phyloP scores from a whole-genome alignment of 2,797 vertebrate species.

The Sebastes hubbsi region DNA sequence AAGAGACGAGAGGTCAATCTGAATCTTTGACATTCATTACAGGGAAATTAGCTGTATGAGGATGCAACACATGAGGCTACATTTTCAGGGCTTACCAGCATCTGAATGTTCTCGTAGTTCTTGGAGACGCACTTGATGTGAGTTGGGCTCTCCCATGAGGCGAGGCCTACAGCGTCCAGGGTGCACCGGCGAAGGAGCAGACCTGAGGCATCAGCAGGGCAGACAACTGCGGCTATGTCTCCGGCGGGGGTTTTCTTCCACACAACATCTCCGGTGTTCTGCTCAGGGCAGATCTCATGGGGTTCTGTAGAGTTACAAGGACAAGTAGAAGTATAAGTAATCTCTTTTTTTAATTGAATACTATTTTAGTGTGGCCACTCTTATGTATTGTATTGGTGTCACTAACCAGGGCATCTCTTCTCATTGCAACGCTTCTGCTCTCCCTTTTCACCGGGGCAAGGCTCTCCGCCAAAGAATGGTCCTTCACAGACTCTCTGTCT shows the following conservation, averaged over 20 bases:
- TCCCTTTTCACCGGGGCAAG: conserved; percentile 89
- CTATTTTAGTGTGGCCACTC: not conserved
- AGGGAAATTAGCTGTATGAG: conserved; percentile 1
- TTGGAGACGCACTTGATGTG: conserved; percentile 95
- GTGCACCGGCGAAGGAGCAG: conserved; percentile 92
- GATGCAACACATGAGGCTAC: not conserved
- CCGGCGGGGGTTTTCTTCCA: conserved; percentile 95
- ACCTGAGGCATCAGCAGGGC: conserved; percentile 92
- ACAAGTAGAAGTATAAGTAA: not conserved
- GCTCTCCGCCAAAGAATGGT: conserved; percentile 90
- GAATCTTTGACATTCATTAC: conserved; percentile 5
- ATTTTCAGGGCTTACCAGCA: conserved; percentile 84
- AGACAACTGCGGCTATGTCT: conserved; percentile 88
- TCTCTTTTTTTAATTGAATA: not conserved
- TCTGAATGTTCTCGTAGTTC: conserved; percentile 94
- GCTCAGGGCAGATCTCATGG: conserved; percentile 94
- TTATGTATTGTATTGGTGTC: not conserved
- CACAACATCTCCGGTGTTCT: conserved; percentile 86
- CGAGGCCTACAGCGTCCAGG: conserved; percentile 92
- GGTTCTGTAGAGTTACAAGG: conserved; percentile 82
- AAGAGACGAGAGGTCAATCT: conserved; percentile 25
- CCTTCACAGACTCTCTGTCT: conserved; percentile 91
- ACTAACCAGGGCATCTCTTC: conserved; percentile 92
- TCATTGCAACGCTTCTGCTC: conserved; percentile 92
- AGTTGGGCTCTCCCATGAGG: conserved; percentile 94